Evolutionary conservation across 2,888 invertebrate genomes (phyloP).

Genomic region (Zootermopsis nevadensis): DNA sequence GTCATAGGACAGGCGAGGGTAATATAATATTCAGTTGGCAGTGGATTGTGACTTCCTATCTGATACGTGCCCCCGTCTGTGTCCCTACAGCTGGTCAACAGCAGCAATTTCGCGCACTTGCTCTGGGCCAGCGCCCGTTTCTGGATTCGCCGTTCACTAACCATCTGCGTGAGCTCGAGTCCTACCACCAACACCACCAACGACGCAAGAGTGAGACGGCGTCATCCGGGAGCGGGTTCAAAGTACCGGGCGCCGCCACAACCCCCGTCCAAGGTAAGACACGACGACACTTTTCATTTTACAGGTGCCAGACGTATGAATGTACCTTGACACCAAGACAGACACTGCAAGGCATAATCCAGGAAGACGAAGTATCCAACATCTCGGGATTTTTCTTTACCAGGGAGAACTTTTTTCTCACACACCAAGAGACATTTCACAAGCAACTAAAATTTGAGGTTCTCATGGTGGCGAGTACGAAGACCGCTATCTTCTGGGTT

Average conservation of each 20-base stretch:
- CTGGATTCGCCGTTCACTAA: slow-evolving; percentile 71
- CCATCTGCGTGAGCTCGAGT: slow-evolving; percentile 76
- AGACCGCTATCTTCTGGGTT: too few relatives aligned
- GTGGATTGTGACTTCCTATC: not conserved
- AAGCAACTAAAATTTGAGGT: too few relatives aligned
- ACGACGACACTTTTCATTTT: too few relatives aligned
- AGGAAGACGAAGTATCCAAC: too few relatives aligned
- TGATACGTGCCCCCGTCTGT: not conserved
- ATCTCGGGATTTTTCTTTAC: too few relatives aligned
- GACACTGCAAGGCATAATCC: too few relatives aligned
- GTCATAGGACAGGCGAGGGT: not conserved
- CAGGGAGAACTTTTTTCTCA: too few relatives aligned
- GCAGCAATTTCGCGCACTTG: slow-evolving; percentile 79
- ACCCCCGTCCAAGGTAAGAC: slow-evolving; percentile 61
- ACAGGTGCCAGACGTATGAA: too few relatives aligned
- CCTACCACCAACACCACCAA: slow-evolving; percentile 61
- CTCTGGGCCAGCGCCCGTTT: slow-evolving; percentile 79
- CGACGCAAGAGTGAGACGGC: slow-evolving; percentile 67
- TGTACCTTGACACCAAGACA: too few relatives aligned
- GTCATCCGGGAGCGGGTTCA: slow-evolving; percentile 53
- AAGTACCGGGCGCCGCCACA: slow-evolving; percentile 62
- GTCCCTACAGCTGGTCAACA: slow-evolving; percentile 64
- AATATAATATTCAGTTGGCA: not conserved
- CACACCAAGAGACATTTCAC: too few relatives aligned
- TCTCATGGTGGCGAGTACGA: too few relatives aligned